Conservation (phyloP, 1,140 invertebrate species). For the Archegozetes longisetosus region DNA sequence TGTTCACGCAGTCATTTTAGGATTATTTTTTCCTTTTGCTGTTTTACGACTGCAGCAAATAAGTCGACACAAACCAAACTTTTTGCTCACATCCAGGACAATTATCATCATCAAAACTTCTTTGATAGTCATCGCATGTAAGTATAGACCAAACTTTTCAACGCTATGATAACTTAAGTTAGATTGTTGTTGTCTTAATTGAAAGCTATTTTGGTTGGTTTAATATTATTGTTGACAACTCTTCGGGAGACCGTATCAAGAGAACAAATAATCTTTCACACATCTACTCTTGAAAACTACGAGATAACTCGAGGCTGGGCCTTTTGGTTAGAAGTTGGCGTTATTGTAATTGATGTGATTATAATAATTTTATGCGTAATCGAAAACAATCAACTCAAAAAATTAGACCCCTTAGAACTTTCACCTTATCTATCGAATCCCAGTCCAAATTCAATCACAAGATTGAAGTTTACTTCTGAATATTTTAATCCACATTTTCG, state of each 20-base stretch:
- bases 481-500: no score
- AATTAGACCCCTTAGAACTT: background rate
- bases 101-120: background rate
- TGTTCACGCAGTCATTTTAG: slow-evolving; percentile 6
- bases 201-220: background rate
- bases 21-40: slow-evolving; percentile 2
- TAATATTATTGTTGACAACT: background rate
- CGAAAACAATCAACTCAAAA: background rate
- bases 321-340: background rate
- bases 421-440: background rate
- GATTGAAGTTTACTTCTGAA: no score
- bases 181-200: background rate
- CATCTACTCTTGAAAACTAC: background rate
- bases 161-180: background rate
- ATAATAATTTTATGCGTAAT: background rate
- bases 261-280: background rate
- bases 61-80: background rate
- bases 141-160: background rate
- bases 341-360: background rate
- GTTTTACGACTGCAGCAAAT: slow-evolving; percentile 5
- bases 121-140: background rate
- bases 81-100: background rate
- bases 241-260: background rate
- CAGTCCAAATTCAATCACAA: no score
- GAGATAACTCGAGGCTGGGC: background rate